Evolutionary conservation across 30 jellyfish, hydroid and myxozoan species (phyloP), one percentile per base, ranked within the genome.

Genomic region (Aurelia coerulea): DNA sequence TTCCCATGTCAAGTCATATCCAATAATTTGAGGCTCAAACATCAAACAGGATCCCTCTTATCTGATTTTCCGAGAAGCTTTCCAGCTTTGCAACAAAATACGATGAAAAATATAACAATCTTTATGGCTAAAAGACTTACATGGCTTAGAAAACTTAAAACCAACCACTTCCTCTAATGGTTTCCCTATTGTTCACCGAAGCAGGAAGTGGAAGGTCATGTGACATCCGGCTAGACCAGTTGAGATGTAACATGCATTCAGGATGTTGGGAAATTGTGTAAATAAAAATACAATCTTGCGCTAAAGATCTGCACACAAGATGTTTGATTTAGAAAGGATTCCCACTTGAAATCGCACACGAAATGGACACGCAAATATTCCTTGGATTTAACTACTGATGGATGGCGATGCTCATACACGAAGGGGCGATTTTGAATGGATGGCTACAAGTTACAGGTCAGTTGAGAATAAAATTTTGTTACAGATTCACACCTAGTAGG

Each of bases 121-220:
- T 46, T 46, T 5, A 46, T 46, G 14, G 56, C 14, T 46, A 53
- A 52, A 16, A 76, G 62, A 54, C 75, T 73, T 76, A 76, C 60
- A 52, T 23, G 42, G 41, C 80, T 15, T 39, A 2, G 31, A n/a
- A 39, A 70, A 41, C 53, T 31, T 10, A 76, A 46, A 46, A 14
- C 56, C 56, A 46, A 58, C 86, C 86, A 76, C 86, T 39, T 76
- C 86, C 86, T 4, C 68, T 56, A n/a, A 51, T 58, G 86, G 86
- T 63, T 76, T 51, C 62, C 31, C 65, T 76, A 70, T 76, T 76
- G 86, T 76, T 76, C 65, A 73, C 35, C 39, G 32, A 76, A 76
- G 75, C 86, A 76, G 86, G 86, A 76, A 76, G 86, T 76, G 86
- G 86, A 76, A n/a, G 76, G 86, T 76, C 86, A 76, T 59, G 62